phyloP scores from a whole-genome alignment of 2,797 vertebrate genomes.

The Lateolabrax maculatus region DNA sequence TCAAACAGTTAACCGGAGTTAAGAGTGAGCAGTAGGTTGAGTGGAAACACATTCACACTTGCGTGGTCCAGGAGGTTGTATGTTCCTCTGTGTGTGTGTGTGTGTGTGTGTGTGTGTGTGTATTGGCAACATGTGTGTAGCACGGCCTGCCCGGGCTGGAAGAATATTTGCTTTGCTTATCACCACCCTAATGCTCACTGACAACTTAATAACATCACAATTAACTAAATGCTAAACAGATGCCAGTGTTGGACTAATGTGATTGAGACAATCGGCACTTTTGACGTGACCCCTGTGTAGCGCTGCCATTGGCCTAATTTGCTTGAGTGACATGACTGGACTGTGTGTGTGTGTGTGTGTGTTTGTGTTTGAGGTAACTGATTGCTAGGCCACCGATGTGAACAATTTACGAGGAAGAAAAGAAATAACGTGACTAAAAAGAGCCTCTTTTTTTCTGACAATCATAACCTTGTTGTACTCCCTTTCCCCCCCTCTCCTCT shows the following conservation, averaged over 20 bases:
- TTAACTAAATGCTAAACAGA: constrained; percentile 99
- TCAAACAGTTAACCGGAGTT: constrained; percentile 18
- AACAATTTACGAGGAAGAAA: constrained; percentile 55
- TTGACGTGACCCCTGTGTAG: constrained; percentile 90
- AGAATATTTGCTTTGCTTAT: constrained; percentile 89
- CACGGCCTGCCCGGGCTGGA: constrained; percentile 72
- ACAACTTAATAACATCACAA: constrained; percentile 99
- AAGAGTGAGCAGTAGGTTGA: constrained; percentile 20
- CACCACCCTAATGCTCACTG: constrained; percentile 95
- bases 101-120: constrained; percentile 14
- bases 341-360: constrained; percentile 33
- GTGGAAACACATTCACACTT: constrained; percentile 22
- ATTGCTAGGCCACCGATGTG: constrained; percentile 60
- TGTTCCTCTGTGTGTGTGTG: neutral
- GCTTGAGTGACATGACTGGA: constrained; percentile 78
- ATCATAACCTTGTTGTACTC: constrained; percentile 62
- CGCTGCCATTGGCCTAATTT: constrained; percentile 82
- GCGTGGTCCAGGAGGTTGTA: neutral
- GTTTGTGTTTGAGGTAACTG: constrained; percentile 43
- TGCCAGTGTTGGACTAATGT: constrained; percentile 92
- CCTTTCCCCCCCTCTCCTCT: constrained; percentile 6
- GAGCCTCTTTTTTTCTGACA: constrained; percentile 36
- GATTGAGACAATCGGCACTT: constrained; percentile 95
- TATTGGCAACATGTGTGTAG: constrained; percentile 48
- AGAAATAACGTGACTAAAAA: constrained; percentile 41